Evolutionary conservation across 1,140 invertebrate species (phyloP), one percentile per base, ranked within the genome.

Genomic region (Periplaneta americana): DNA sequence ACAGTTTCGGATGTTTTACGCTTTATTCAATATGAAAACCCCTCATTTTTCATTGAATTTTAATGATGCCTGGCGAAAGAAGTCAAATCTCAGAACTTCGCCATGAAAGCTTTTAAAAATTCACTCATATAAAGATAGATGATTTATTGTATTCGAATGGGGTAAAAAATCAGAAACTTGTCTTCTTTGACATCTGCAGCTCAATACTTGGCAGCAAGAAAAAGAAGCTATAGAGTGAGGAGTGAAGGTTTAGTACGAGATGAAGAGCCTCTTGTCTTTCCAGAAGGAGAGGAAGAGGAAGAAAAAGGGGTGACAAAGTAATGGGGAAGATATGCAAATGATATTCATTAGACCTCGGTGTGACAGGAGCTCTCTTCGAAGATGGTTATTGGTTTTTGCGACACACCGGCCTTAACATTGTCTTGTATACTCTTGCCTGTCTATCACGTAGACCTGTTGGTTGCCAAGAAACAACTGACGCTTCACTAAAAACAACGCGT

Each of bases 301-400:
- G 77, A 13, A n/a, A 28, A 37, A 37, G 77, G 77, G 77, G 77
- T 39, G 77, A 78, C 77, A 78, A 78, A 78, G 77, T 78, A 78
- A 78, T 78, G 77, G 36, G 77, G 77, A 78, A 78, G 77, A 78
- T 78, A 78, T 78, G 77, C 77, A 78, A 78, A 78, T 78, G 77
- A 78, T 78, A 78, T 78, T 78, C 77, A 78, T 78, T 78, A 78
- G 77, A 78, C 13, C 77, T 28, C 22, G 5, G n/a, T 66, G 48
- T 78, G 77, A 78, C 77, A 32, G 77, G 13, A 31, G 77, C 39
- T 33, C 33, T 48, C 33, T 34, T 31, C 35, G 77, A 37, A 28
- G 13, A 28, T 78, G 35, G 77, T 78, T 78, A 78, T 78, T 78
- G 35, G 39, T 78, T 78, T 78, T 78, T 78, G 48, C 11, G n/a